phyloP scores from a whole-genome alignment of 2,888 invertebrate species.

The Melinaea menophilus region DNA sequence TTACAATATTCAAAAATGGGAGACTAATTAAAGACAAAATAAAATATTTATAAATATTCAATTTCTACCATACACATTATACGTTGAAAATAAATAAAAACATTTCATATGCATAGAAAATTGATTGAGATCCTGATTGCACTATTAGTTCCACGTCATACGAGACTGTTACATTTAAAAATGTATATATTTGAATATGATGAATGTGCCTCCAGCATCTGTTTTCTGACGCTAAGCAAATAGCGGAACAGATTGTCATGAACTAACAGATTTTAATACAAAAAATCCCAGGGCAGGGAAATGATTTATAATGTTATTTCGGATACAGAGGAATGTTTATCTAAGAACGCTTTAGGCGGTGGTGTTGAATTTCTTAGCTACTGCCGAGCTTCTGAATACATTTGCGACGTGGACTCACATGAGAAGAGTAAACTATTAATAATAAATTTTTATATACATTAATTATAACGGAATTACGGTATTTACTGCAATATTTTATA shows the following conservation, averaged over 20 bases:
- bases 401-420: conserved; percentile 37
- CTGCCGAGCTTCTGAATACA: conserved; percentile 40
- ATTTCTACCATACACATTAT: neutral
- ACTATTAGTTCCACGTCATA: conserved; percentile 52
- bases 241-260: conserved; percentile 77
- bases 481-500: too few relatives aligned
- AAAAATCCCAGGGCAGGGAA: conserved; percentile 58
- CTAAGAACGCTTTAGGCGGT: conserved; percentile 41
- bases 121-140: conserved; percentile 15
- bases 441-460: neutral
- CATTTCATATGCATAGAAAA: conserved; percentile 17
- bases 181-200: conserved; percentile 63
- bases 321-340: conserved; percentile 72
- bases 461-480: too few relatives aligned
- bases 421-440: neutral
- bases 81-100: conserved; percentile 1
- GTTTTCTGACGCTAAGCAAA: conserved; percentile 72
- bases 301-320: conserved; percentile 76
- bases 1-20: too few relatives aligned
- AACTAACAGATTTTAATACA: conserved; percentile 69
- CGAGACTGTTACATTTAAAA: conserved; percentile 46
- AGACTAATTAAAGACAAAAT: too few relatives aligned
- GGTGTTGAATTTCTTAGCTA: conserved; percentile 54
- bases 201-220: conserved; percentile 63
- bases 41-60: too few relatives aligned